These are phyloP conservation scores for Phoxinus phoxinus DNA, from an alignment of 2,113 vertebrate species.

Conservation along the genomic window DNA sequence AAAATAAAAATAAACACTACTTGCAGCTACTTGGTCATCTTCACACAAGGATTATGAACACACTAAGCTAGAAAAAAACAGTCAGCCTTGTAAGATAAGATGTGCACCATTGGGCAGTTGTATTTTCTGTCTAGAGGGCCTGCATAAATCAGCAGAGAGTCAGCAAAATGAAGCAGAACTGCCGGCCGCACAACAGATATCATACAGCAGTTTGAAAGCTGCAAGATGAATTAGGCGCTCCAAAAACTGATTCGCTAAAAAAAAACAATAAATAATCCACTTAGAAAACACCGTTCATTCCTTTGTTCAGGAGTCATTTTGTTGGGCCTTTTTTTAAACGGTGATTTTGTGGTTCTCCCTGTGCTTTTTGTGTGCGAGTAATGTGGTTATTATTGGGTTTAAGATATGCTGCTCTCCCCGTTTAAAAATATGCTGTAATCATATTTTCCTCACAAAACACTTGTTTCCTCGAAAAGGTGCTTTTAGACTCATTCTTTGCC, in stretches of 20 bases:
- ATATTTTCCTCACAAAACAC: slow-evolving; percentile 1
- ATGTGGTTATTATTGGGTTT: background rate
- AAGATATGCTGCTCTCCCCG: background rate
- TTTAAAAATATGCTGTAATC: slow-evolving; percentile 22
- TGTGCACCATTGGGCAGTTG: slow-evolving; percentile 2
- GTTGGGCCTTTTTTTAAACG: background rate
- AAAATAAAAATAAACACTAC: background rate
- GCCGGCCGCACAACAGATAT: background rate
- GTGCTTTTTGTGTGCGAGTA: background rate
- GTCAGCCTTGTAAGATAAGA: slow-evolving; percentile 17
- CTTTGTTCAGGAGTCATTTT: background rate
- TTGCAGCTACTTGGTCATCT: background rate
- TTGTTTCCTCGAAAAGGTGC: slow-evolving; percentile 33
- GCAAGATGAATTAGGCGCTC: background rate
- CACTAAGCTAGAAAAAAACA: background rate
- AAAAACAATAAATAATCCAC: background rate
- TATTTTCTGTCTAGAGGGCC: slow-evolving; percentile 15
- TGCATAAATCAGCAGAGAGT: slow-evolving; percentile 15
- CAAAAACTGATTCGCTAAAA: background rate
- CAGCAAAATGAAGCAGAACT: background rate
- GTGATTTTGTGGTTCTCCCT: background rate
- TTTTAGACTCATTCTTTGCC: slow-evolving; percentile 14
- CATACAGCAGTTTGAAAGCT: background rate
- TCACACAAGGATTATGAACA: slow-evolving; percentile 10
- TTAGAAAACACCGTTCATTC: background rate